phyloP scores from a whole-genome alignment of 2,797 vertebrate species.

The Lates japonicus region DNA sequence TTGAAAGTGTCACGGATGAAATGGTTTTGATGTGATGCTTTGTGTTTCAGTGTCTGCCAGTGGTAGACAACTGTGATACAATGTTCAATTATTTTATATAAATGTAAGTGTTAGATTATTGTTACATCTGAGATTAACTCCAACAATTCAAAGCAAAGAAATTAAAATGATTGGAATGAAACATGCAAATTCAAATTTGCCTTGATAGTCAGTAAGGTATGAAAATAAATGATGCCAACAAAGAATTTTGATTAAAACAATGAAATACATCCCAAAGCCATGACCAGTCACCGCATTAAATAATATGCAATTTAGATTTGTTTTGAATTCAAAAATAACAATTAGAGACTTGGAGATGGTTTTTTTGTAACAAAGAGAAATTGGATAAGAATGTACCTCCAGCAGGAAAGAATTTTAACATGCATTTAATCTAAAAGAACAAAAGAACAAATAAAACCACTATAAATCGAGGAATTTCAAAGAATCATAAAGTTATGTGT shows the following conservation, averaged over 20 bases:
- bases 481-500: constrained; percentile 7
- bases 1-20: constrained; percentile 4
- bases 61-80: background rate
- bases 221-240: constrained; percentile 9
- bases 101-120: constrained; percentile 10
- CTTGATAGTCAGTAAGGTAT: background rate
- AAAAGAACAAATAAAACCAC: background rate
- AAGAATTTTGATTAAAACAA: constrained; percentile 20
- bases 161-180: constrained; percentile 18
- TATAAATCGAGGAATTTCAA: constrained; percentile 12
- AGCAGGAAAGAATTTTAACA: constrained; percentile 23
- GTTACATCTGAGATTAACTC: background rate
- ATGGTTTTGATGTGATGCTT: constrained; percentile 31
- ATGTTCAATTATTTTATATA: background rate
- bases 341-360: background rate
- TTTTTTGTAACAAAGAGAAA: background rate
- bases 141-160: background rate
- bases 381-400: background rate
- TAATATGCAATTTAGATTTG: constrained; percentile 18
- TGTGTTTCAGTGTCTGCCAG: background rate
- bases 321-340: constrained; percentile 26
- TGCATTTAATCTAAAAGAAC: constrained; percentile 23
- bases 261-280: constrained; percentile 40
- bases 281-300: constrained; percentile 26
- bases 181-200: constrained; percentile 9